These are phyloP conservation scores for Pentamera pediparva DNA, from an alignment of 53 echinoderm and acorn worm genomes.

Conservation along the genomic window DNA sequence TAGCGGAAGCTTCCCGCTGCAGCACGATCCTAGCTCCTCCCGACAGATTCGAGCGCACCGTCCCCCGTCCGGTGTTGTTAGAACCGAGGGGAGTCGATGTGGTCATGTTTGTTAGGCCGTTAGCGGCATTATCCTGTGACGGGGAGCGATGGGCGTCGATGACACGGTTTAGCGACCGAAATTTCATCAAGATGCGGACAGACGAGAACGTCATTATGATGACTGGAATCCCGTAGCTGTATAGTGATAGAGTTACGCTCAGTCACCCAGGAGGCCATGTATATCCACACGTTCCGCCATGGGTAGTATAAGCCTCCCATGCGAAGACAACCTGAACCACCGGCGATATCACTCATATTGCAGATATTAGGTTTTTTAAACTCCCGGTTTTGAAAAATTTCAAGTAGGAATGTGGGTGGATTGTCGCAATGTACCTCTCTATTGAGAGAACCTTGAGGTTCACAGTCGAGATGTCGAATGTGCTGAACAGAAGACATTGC, in stretches of 20 bases:
- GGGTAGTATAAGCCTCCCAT: background rate
- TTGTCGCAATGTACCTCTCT: slow-evolving; percentile 65
- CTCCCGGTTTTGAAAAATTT: slow-evolving; percentile 38
- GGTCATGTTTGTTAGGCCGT: too few relatives aligned
- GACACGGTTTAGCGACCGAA: too few relatives aligned
- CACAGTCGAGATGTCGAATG: slow-evolving; percentile 61
- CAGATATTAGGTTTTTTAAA: background rate
- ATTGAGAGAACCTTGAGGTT: slow-evolving; percentile 65
- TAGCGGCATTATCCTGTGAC: too few relatives aligned
- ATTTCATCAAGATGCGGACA: too few relatives aligned
- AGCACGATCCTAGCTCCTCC: too few relatives aligned
- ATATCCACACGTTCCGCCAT: background rate
- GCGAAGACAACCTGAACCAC: slow-evolving; percentile 21
- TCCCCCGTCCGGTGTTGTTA: too few relatives aligned
- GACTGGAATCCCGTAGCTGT: too few relatives aligned
- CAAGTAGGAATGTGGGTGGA: slow-evolving; percentile 62
- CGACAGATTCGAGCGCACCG: too few relatives aligned
- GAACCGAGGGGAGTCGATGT: too few relatives aligned
- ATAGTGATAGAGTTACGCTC: slow-evolving; percentile 52
- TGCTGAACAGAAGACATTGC: slow-evolving; percentile 41
- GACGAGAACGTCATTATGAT: too few relatives aligned
- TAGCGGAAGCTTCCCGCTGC: too few relatives aligned
- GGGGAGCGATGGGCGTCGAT: too few relatives aligned
- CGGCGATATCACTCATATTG: slow-evolving; percentile 25
- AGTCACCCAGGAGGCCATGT: background rate